A percentile compares a stretch with the other conserved stretches of the same genome.
Evolutionary conservation across 2,797 vertebrate genomes (phyloP).

Genomic region (Micrastur ruficollis): DNA sequence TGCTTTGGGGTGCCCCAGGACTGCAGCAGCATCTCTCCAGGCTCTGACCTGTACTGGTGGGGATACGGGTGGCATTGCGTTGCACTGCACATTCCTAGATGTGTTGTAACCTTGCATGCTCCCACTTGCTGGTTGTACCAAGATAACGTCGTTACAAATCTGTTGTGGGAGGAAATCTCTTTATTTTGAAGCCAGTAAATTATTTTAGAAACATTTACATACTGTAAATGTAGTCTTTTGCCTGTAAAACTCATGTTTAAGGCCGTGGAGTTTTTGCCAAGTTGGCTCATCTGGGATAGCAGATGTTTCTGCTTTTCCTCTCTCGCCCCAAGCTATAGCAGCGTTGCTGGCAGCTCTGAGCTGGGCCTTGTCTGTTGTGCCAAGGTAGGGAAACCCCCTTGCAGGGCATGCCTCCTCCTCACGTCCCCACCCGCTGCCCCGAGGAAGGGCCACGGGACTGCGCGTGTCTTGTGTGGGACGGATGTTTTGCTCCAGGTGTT

Average conservation of each 20-base stretch:
- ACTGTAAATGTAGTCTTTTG: background rate
- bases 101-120: background rate
- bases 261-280: background rate
- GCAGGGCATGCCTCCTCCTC: background rate
- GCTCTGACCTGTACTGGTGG: background rate
- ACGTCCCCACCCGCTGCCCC: background rate
- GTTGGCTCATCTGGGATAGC: background rate
- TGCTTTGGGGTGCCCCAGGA: background rate
- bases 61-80: fast-evolving
- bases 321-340: background rate
- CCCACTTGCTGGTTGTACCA: background rate
- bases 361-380: background rate
- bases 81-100: background rate
- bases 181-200: background rate
- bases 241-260: background rate
- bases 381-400: background rate
- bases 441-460: background rate
- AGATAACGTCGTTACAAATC: background rate
- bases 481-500: background rate
- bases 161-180: background rate
- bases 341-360: background rate
- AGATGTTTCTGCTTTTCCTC: conserved; percentile 34
- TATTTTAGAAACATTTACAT: conserved; percentile 4
- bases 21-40: background rate
- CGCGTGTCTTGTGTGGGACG: fast-evolving